A percentile compares a stretch with the other conserved stretches of the same genome.
Evolutionary conservation across 2,113 vertebrate genomes (phyloP).

Genomic region (Malurus elegans): DNA sequence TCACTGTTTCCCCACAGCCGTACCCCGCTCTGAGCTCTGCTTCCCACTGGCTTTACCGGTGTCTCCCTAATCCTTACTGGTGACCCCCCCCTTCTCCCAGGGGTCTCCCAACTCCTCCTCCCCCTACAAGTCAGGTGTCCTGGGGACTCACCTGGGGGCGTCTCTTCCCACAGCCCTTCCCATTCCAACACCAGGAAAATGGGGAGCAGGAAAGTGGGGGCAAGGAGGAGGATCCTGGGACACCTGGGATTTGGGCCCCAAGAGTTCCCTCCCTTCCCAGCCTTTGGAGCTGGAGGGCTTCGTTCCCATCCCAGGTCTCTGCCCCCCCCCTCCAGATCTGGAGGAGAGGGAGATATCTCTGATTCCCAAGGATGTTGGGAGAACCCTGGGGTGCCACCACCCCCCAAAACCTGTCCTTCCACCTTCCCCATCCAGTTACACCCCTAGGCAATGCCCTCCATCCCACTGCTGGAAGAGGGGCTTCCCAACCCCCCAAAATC

Average conservation of each 20-base stretch:
- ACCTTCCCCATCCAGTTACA: not conserved
- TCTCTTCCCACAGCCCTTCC: not conserved
- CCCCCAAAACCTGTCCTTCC: not conserved
- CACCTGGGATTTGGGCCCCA: not conserved
- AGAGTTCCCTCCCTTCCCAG: not conserved
- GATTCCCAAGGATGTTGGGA: not conserved
- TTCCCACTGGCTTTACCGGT: not conserved
- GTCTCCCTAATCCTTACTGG: not conserved
- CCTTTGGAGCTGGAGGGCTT: not conserved
- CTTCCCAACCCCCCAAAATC: not conserved
- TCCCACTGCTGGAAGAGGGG: not conserved
- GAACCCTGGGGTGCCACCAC: not conserved
- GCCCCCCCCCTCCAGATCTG: not conserved
- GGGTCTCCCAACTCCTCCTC: not conserved
- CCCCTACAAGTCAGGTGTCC: not conserved
- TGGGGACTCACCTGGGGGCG: not conserved
- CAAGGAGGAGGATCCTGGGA: not conserved
- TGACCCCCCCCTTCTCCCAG: not conserved
- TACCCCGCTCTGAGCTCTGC: not conserved
- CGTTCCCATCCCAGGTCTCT: not conserved
- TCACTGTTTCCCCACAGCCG: not conserved
- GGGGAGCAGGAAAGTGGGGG: not conserved
- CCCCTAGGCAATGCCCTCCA: fast-evolving
- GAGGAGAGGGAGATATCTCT: not conserved
- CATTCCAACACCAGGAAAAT: fast-evolving